Evolutionary conservation across 2,797 vertebrate species (phyloP).

Genomic region (Parauchenoglanis punctatus): DNA sequence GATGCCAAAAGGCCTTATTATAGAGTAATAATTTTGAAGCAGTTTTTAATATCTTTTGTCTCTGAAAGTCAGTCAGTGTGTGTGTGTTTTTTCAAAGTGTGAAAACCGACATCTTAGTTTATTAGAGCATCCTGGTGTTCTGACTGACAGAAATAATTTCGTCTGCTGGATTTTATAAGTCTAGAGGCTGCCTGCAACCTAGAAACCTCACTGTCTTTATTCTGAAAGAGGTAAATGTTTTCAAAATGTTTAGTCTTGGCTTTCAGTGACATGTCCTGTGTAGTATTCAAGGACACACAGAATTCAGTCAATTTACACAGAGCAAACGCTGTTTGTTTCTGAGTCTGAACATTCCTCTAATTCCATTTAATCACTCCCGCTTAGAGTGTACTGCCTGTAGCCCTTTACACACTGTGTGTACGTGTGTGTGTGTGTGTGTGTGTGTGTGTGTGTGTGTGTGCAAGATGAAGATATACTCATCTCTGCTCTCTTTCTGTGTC

Average conservation of each 20-base stretch:
- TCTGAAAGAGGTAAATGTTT: conserved; percentile 6
- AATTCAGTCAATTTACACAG: not conserved
- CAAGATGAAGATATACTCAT: not conserved
- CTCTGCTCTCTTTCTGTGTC: conserved; percentile 39
- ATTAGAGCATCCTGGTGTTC: not conserved
- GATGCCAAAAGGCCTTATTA: too few species aligned
- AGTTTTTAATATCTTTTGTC: not conserved
- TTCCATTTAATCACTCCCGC: conserved; percentile 31
- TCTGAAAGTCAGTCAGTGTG: not conserved
- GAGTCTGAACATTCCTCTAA: not conserved
- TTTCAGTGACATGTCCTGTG: not conserved
- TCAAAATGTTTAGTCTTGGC: not conserved
- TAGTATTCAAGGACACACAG: not conserved
- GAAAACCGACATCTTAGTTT: not conserved
- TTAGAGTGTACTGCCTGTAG: not conserved
- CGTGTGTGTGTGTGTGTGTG: conserved; percentile 6
- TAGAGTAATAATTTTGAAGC: too few species aligned
- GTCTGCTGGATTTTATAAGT: not conserved
- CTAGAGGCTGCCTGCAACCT: too few species aligned
- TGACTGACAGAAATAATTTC: not conserved
- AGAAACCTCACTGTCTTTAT: not conserved
- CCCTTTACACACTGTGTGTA: not conserved
- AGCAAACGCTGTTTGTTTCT: not conserved
- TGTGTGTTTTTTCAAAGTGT: too few species aligned
- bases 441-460: conserved; percentile 1